phyloP scores from a whole-genome alignment of 2,113 vertebrate species.

The Oostethus manadensis region DNA sequence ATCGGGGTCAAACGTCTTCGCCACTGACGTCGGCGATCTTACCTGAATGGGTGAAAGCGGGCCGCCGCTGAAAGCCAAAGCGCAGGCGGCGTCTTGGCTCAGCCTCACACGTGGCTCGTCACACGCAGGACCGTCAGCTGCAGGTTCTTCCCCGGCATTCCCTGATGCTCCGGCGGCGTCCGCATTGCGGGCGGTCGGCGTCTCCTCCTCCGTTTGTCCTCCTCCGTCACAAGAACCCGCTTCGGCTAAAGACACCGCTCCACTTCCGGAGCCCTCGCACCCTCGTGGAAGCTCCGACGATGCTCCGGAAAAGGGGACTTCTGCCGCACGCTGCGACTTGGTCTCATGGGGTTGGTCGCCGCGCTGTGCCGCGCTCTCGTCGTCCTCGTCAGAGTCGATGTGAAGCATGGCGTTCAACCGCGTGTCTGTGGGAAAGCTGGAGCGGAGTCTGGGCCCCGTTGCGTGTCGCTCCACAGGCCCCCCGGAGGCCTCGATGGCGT shows the following conservation, averaged over 20 bases:
- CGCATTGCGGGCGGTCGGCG: neutral
- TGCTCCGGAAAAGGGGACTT: conserved; percentile 1
- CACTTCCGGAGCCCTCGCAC: neutral
- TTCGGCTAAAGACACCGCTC: conserved; percentile 5
- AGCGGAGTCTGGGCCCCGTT: conserved; percentile 82
- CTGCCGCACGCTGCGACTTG: conserved; percentile 7
- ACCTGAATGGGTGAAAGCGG: conserved; percentile 68
- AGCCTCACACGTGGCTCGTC: neutral
- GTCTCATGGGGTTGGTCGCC: conserved; percentile 30
- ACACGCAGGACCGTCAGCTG: conserved; percentile 9
- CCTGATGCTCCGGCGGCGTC: conserved; percentile 1
- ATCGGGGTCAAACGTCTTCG: neutral
- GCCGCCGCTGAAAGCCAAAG: conserved; percentile 60
- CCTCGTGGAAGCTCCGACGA: conserved; percentile 16
- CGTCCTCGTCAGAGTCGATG: conserved; percentile 95
- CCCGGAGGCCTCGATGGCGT: conserved; percentile 77
- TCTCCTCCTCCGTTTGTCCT: conserved; percentile 5
- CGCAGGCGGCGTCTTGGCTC: conserved; percentile 66
- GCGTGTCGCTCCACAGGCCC: conserved; percentile 67
- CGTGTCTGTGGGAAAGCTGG: conserved; percentile 93
- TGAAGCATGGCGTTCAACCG: conserved; percentile 94
- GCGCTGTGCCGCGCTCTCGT: conserved; percentile 58
- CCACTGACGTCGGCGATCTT: conserved; percentile 8
- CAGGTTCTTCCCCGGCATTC: conserved; percentile 19
- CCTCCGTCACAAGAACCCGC: conserved; percentile 9